A percentile compares a stretch with the other conserved stretches of the same genome.
phyloP scores from a whole-genome alignment of 2,888 invertebrate genomes.

The Mycalesis mineus region DNA sequence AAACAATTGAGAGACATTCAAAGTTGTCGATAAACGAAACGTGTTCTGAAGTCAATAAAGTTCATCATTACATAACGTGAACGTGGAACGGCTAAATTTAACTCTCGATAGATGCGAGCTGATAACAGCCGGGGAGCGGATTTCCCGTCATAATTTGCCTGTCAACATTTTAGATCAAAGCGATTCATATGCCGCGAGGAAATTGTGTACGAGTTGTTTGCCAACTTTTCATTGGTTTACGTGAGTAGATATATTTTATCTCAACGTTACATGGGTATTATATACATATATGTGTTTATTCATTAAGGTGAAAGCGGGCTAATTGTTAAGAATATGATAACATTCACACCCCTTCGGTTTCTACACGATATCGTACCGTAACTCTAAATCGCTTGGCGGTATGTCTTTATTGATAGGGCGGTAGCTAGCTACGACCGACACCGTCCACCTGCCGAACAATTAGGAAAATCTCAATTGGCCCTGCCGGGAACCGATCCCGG shows the following conservation, averaged over 20 bases:
- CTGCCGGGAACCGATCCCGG: too few species aligned
- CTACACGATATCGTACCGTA: too few species aligned
- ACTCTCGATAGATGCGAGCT: slow-evolving; percentile 36
- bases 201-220: slow-evolving; percentile 13
- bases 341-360: too few species aligned
- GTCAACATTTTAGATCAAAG: slow-evolving; percentile 40
- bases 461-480: too few species aligned
- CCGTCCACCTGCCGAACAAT: too few species aligned
- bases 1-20: not conserved
- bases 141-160: slow-evolving; percentile 50
- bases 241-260: not conserved
- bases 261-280: too few species aligned
- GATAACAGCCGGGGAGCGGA: slow-evolving; percentile 37
- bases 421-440: too few species aligned
- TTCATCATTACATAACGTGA: slow-evolving; percentile 16
- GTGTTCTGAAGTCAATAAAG: not conserved
- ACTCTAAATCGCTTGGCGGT: too few species aligned
- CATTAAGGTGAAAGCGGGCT: too few species aligned
- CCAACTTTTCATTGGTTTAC: not conserved
- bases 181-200: slow-evolving; percentile 26
- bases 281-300: too few species aligned
- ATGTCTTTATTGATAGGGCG: too few species aligned
- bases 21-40: not conserved
- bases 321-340: too few species aligned
- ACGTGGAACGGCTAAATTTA: slow-evolving; percentile 40